A percentile compares a stretch with the other conserved stretches of the same genome.
phyloP scores from a whole-genome alignment of 2,113 vertebrate genomes.

The Aleadryas rufinucha region DNA sequence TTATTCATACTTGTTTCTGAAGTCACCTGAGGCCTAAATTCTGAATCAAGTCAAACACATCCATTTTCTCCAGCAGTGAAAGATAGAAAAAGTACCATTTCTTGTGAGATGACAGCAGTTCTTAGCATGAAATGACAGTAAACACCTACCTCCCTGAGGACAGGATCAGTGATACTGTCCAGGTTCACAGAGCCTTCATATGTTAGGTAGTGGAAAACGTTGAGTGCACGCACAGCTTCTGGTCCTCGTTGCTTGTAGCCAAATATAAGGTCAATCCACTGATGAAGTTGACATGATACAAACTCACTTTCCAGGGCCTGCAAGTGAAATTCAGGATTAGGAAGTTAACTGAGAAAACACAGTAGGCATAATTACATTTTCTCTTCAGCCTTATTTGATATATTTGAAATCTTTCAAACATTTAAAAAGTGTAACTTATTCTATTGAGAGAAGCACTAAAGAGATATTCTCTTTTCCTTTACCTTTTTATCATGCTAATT shows the following conservation, averaged over 20 bases:
- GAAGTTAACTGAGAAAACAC: background rate
- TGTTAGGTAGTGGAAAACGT: slow-evolving; percentile 95
- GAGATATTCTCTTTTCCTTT: background rate
- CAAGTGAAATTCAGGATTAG: slow-evolving; percentile 49
- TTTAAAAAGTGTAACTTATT: background rate
- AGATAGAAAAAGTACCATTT: background rate
- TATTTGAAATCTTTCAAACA: background rate
- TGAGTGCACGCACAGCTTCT: slow-evolving; percentile 93
- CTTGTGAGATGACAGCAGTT: background rate
- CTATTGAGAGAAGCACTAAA: background rate
- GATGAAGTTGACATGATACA: slow-evolving; percentile 98
- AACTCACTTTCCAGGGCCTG: slow-evolving; percentile 98
- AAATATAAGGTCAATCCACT: slow-evolving; percentile 99
- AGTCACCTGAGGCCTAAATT: background rate
- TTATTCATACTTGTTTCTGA: background rate
- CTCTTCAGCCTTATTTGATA: background rate
- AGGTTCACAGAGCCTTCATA: slow-evolving; percentile 93
- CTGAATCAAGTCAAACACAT: background rate
- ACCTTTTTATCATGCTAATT: background rate
- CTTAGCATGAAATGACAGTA: background rate
- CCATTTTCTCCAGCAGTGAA: background rate
- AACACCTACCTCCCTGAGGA: slow-evolving; percentile 88
- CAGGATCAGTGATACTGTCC: slow-evolving; percentile 89
- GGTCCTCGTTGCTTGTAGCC: slow-evolving; percentile 98
- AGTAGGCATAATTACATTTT: background rate